These are phyloP conservation scores for Desmophyllum pertusum DNA, from an alignment of 92 coral and sea anemone genomes.

Conservation along the genomic window DNA sequence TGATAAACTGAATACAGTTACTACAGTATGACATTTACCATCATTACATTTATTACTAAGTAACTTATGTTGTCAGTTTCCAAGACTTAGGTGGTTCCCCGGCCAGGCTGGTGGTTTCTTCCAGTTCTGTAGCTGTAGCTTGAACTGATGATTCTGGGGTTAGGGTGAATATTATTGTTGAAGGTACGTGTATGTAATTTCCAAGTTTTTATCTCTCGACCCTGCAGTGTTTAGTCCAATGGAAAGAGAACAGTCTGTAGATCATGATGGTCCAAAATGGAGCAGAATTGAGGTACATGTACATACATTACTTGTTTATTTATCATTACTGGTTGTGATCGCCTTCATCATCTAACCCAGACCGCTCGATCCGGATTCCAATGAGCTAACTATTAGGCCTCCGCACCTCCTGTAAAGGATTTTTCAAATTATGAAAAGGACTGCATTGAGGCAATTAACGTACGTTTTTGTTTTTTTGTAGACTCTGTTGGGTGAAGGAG, in stretches of 20 bases:
- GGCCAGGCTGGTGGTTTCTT: neutral
- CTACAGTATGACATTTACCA: too few relatives aligned
- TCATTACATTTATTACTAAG: too few relatives aligned
- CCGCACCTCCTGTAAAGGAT: too few relatives aligned
- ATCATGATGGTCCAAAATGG: constrained; percentile 84
- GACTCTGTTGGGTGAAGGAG: constrained; percentile 76
- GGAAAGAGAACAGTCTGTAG: constrained; percentile 35
- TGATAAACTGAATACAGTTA: too few relatives aligned
- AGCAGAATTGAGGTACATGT: constrained; percentile 84
- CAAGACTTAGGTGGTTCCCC: too few relatives aligned
- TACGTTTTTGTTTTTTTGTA: constrained; percentile 7
- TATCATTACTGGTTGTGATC: too few relatives aligned
- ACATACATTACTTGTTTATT: too few relatives aligned
- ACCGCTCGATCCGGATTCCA: too few relatives aligned
- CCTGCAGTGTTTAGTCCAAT: constrained; percentile 13
- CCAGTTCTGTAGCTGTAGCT: neutral
- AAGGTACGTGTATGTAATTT: constrained; percentile 45
- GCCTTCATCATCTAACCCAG: too few relatives aligned
- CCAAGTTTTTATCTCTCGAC: neutral
- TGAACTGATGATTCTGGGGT: neutral
- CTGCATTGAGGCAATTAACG: too few relatives aligned
- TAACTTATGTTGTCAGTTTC: neutral
- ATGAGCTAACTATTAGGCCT: too few relatives aligned
- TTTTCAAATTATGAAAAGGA: too few relatives aligned
- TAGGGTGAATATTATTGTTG: constrained; percentile 2